Conservation (phyloP, 2,113 vertebrate genomes). For the Poecilia latipinna region DNA sequence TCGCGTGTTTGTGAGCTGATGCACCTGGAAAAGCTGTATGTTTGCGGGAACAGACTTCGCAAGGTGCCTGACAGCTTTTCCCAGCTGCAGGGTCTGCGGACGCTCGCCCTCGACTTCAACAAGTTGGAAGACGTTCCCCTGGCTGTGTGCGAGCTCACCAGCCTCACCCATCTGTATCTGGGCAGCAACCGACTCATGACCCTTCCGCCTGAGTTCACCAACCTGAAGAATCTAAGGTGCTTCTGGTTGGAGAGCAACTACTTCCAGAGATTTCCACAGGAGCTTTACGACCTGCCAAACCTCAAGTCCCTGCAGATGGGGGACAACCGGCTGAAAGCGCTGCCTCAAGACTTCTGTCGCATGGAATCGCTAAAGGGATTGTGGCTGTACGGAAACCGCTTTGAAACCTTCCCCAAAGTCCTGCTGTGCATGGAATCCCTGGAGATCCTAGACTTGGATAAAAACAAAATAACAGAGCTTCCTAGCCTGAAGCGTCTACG, state of each 20-base stretch:
- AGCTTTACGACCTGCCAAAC: slow-evolving; percentile 85
- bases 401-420: slow-evolving; percentile 86
- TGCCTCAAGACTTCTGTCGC: slow-evolving; percentile 83
- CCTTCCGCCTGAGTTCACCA: slow-evolving; percentile 85
- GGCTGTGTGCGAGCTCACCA: slow-evolving; percentile 85
- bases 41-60: slow-evolving; percentile 86
- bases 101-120: slow-evolving; percentile 92
- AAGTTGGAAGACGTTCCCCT: slow-evolving; percentile 89
- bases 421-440: slow-evolving; percentile 87
- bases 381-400: slow-evolving; percentile 95
- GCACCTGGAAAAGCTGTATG: slow-evolving; percentile 89
- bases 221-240: slow-evolving; percentile 89
- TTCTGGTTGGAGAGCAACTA: slow-evolving; percentile 95
- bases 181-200: slow-evolving; percentile 89
- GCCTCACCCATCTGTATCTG: slow-evolving; percentile 90
- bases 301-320: slow-evolving; percentile 93
- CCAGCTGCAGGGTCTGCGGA: slow-evolving; percentile 85
- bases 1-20: slow-evolving; percentile 79
- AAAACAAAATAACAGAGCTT: slow-evolving; percentile 87
- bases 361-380: slow-evolving; percentile 89
- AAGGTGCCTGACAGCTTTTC: slow-evolving; percentile 85
- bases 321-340: slow-evolving; percentile 87
- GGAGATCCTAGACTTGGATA: slow-evolving; percentile 92
- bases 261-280: slow-evolving; percentile 87
- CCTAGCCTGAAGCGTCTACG: slow-evolving; percentile 85